Conservation (phyloP, 2,113 vertebrate species). For the Sus scrofa region DNA sequence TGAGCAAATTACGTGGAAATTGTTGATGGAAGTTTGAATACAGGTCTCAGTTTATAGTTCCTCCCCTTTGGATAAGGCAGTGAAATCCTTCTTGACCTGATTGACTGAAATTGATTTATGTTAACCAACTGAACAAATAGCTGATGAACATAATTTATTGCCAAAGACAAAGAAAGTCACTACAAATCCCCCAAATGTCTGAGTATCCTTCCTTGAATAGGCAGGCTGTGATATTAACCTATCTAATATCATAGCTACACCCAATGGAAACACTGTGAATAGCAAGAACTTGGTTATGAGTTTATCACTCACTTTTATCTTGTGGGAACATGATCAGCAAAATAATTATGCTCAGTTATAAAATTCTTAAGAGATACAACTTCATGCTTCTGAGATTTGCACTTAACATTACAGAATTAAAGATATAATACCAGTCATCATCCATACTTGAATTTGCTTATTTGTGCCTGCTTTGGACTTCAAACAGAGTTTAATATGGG, state of each 20-base stretch:
- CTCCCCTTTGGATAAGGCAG: constrained; percentile 12
- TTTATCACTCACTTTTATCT: constrained; percentile 20
- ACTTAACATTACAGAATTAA: constrained; percentile 13
- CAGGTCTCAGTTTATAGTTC: not conserved
- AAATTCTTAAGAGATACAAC: not conserved
- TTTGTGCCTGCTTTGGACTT: constrained; percentile 46
- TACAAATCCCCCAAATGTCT: constrained; percentile 59
- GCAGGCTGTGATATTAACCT: constrained; percentile 70
- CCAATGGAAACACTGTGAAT: constrained; percentile 86
- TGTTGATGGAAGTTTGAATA: constrained; percentile 52
- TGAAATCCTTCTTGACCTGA: constrained; percentile 29
- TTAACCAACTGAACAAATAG: not conserved
- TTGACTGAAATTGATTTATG: constrained; percentile 43
- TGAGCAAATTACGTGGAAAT: not conserved
- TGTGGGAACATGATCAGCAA: constrained; percentile 44
- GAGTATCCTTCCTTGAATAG: constrained; percentile 60
- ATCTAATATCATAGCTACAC: constrained; percentile 87
- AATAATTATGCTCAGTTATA: not conserved
- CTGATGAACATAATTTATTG: not conserved
- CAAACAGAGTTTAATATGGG: constrained; percentile 37
- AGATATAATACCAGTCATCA: not conserved
- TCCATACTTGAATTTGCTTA: constrained; percentile 9
- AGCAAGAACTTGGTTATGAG: constrained; percentile 77
- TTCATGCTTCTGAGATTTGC: constrained; percentile 27
- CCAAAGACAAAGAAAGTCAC: constrained; percentile 61